Percentiles rank a stretch among this genome's conserved stretches.
phyloP scores from a whole-genome alignment of 1,140 invertebrate genomes.

The Meteorus sp. region DNA sequence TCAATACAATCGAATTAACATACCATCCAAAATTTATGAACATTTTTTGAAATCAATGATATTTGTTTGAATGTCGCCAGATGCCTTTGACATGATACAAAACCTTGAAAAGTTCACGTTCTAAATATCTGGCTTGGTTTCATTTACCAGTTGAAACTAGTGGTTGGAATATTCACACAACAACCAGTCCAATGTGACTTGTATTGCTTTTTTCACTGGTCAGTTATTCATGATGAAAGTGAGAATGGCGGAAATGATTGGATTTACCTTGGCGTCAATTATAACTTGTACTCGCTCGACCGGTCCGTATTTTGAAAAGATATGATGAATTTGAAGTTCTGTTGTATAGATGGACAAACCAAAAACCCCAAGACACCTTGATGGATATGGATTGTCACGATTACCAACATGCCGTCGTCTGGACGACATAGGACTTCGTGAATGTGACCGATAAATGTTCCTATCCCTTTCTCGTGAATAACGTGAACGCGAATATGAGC shows the following conservation, averaged over 20 bases:
- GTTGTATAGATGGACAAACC: slow-evolving; percentile 91
- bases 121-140: slow-evolving; percentile 51
- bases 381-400: slow-evolving; percentile 82
- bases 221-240: background rate
- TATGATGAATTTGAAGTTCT: slow-evolving; percentile 89
- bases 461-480: slow-evolving; percentile 52
- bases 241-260: background rate
- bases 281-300: slow-evolving; percentile 94
- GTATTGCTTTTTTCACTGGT: background rate
- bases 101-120: slow-evolving; percentile 42
- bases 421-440: slow-evolving; percentile 63
- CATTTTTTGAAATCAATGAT: slow-evolving; percentile 21
- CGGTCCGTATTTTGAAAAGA: slow-evolving; percentile 90
- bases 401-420: slow-evolving; percentile 63
- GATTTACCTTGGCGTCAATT: slow-evolving; percentile 88
- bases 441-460: slow-evolving; percentile 51
- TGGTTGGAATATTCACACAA: slow-evolving; percentile 7
- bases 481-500: slow-evolving; percentile 55
- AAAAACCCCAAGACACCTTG: slow-evolving; percentile 92
- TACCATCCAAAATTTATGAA: background rate
- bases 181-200: background rate
- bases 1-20: slow-evolving; percentile 16
- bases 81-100: slow-evolving; percentile 51
- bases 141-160: slow-evolving; percentile 41
- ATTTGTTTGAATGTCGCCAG: slow-evolving; percentile 43